phyloP scores from a whole-genome alignment of 2,113 vertebrate genomes.

The Excalfactoria chinensis region DNA sequence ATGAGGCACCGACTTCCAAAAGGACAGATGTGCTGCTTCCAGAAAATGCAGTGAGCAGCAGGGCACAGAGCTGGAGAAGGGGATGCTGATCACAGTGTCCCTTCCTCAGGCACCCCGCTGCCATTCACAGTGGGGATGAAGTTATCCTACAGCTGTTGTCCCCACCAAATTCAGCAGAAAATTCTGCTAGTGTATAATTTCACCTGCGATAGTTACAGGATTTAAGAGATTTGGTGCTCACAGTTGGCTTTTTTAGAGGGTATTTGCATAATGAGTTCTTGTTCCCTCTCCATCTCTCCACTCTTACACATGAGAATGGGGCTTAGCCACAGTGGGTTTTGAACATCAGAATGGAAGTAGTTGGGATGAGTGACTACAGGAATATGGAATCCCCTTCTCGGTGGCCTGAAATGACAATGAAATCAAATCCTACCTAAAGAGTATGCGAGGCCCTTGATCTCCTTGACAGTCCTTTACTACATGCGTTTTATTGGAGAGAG shows the following conservation, averaged over 20 bases:
- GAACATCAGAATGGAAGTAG: background rate
- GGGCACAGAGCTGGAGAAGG: background rate
- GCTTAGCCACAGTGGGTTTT: background rate
- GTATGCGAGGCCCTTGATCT: constrained; percentile 32
- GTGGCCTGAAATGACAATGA: constrained; percentile 37
- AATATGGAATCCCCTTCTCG: constrained; percentile 34
- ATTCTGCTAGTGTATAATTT: background rate
- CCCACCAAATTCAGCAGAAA: background rate
- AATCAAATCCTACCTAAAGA: constrained; percentile 47
- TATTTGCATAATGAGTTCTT: background rate
- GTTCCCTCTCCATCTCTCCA: background rate
- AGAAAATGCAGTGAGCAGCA: accelerated
- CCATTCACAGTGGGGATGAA: background rate
- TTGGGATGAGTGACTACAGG: background rate
- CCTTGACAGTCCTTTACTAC: constrained; percentile 1
- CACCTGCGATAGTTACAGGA: background rate
- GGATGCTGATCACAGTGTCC: background rate
- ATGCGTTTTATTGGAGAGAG: constrained; percentile 17
- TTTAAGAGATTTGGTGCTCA: background rate
- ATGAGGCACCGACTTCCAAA: background rate
- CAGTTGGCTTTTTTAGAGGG: background rate
- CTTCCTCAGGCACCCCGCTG: background rate
- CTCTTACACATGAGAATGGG: background rate
- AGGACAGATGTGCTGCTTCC: background rate
- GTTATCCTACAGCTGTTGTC: background rate